Evolutionary conservation across 1,140 invertebrate species (phyloP), one percentile per base, ranked within the genome.

Genomic region (Sarcophaga bullata): DNA sequence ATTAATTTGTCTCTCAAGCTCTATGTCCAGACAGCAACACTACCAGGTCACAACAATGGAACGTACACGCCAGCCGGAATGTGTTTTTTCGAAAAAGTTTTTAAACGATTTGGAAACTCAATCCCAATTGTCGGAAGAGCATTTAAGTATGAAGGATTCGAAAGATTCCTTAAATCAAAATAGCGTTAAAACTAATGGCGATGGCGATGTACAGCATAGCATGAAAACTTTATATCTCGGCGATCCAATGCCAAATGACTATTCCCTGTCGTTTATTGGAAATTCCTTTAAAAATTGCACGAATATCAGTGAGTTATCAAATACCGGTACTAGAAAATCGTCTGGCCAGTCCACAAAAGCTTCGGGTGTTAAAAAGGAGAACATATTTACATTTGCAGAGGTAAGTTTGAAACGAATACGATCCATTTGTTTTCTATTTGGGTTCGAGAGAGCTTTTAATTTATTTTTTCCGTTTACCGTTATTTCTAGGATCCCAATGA

Each of bases 91-190:
- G 25, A 82, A 82, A 37, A 17, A 73, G 15, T 37, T 82, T 15
- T 68, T 58, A 9, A 13, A 15, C 15, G 75, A 82, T 47, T 58
- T 82, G 15, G 82, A 82, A 48, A 82, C 52, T 17, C 75, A 82
- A n/a, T 82, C 81, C 8, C 78, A 52, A 19, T 58, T 82, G 13
- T 82, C 81, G 3, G 47, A 82, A 17, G 75, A 82, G 68, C 82
- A 82, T 3, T 68, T 80, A 48, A 82, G 73, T 50, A 80, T 82
- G 73, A 49, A 82, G 11, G 82, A 82, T 25, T 82, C 82, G 2
- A 50, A 76, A 5, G 82, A 82, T 17, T 47, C 52, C 46, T 17
- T 72, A 8, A 49, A 72, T 8, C 37, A 62, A 9, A 47, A 80
- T 19, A 73, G 25, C 25, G 4, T 37, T 37, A 37, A 37, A 37